A percentile compares a stretch with the other conserved stretches of the same genome.
Conservation (phyloP, 2,797 vertebrate species). For the Tarsius wallacei region DNA sequence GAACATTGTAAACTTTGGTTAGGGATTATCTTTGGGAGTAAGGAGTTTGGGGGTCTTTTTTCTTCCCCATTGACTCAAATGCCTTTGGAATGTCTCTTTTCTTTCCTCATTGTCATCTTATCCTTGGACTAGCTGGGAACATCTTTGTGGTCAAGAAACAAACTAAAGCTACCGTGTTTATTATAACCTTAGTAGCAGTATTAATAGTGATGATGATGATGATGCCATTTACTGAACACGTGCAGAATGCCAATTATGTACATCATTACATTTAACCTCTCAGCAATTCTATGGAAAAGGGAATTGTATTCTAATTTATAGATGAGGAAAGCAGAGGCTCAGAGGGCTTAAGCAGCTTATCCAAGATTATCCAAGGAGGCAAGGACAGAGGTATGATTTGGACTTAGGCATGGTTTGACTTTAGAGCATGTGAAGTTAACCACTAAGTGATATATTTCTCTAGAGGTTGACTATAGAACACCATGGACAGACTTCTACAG, state of each 20-base stretch:
- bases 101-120: not conserved
- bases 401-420: not conserved
- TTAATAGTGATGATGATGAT: not conserved
- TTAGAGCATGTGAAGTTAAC: no score
- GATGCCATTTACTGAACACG: not conserved
- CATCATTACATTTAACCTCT: not conserved
- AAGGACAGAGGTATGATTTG: not conserved
- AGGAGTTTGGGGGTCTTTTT: not conserved
- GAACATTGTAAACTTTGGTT: not conserved
- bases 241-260: not conserved
- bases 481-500: not conserved
- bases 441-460: fast-evolving
- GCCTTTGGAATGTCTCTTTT: not conserved
- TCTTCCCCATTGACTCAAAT: not conserved
- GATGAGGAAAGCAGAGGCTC: not conserved
- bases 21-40: not conserved
- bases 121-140: not conserved
- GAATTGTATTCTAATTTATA: not conserved
- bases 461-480: not conserved
- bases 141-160: not conserved
- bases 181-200: not conserved
- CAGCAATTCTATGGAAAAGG: not conserved
- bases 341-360: not conserved
- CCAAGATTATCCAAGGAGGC: not conserved
- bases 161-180: not conserved